These are phyloP conservation scores for Ciconia boyciana DNA, from an alignment of 2,113 vertebrate species.

Conservation along the genomic window DNA sequence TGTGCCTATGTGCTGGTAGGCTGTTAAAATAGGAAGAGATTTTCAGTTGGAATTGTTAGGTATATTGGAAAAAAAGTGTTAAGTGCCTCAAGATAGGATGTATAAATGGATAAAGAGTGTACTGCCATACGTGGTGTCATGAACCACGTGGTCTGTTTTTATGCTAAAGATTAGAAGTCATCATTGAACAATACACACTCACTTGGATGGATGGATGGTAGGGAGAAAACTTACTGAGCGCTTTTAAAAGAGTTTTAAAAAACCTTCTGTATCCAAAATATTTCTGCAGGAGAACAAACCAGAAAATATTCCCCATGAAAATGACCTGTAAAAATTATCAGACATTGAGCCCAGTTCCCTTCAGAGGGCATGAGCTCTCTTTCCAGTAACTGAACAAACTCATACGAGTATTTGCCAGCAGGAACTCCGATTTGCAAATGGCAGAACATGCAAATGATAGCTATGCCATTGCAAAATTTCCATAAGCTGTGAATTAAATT, in stretches of 20 bases:
- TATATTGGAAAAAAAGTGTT: not conserved
- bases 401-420: not conserved
- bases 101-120: not conserved
- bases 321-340: not conserved
- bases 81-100: not conserved
- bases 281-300: not conserved
- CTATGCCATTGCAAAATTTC: not conserved
- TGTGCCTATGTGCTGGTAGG: not conserved
- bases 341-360: not conserved
- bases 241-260: not conserved
- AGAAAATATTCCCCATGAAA: not conserved
- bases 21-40: not conserved
- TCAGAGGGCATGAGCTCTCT: not conserved
- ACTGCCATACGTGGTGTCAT: not conserved
- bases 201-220: not conserved
- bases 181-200: not conserved
- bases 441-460: not conserved
- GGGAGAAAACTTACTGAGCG: not conserved
- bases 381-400: not conserved
- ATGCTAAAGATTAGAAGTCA: not conserved
- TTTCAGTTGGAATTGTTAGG: not conserved
- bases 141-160: not conserved
- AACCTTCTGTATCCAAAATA: not conserved
- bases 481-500: not conserved
- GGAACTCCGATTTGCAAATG: not conserved